These are phyloP conservation scores for Coptodon rendalli DNA, from an alignment of 2,113 vertebrate species.

Conservation along the genomic window DNA sequence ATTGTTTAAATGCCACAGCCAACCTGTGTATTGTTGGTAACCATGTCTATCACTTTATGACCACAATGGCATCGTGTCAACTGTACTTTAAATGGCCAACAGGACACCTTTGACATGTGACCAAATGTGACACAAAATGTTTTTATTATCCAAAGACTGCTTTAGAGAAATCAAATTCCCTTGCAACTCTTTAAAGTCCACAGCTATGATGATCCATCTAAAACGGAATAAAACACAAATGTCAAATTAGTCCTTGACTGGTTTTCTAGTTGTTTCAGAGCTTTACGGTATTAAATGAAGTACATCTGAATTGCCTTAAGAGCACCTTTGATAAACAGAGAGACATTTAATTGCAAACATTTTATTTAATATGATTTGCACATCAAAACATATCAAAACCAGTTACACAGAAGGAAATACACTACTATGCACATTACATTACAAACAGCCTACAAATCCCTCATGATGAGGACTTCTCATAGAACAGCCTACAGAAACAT, in stretches of 20 bases:
- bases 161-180: not conserved
- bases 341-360: constrained; percentile 43
- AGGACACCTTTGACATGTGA: not conserved
- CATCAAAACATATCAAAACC: constrained; percentile 77
- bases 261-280: not conserved
- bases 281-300: not conserved
- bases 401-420: constrained; percentile 50
- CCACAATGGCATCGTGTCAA: not conserved
- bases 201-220: not conserved
- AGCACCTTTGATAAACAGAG: not conserved
- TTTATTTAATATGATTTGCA: constrained; percentile 69
- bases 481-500: constrained; percentile 8
- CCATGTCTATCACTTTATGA: not conserved
- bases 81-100: not conserved
- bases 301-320: not conserved
- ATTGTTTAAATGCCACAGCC: not conserved
- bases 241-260: not conserved
- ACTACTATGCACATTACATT: constrained; percentile 30
- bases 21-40: not conserved
- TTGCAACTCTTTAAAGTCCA: not conserved
- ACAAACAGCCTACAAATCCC: constrained; percentile 24
- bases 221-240: not conserved
- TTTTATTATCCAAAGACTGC: not conserved
- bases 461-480: constrained; percentile 19
- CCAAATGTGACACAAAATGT: not conserved